phyloP scores from a whole-genome alignment of 2,888 invertebrate species.

The Orthosia gothica region DNA sequence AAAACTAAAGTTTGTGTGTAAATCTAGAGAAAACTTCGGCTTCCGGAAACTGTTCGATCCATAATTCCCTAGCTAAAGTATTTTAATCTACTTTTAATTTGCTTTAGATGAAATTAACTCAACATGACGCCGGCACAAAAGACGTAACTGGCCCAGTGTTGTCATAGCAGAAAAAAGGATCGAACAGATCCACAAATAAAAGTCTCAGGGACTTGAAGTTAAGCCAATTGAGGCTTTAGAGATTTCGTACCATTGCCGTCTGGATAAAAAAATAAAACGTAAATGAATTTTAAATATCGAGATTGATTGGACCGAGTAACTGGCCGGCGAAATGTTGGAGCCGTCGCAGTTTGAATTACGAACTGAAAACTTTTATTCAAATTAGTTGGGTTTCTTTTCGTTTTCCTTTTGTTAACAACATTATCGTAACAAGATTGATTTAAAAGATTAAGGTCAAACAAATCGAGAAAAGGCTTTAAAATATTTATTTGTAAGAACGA shows the following conservation, averaged over 20 bases:
- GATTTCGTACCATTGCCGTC: conserved; percentile 27
- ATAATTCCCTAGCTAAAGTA: not conserved
- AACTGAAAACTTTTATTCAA: conserved; percentile 36
- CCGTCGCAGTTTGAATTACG: conserved; percentile 43
- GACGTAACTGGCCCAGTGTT: conserved; percentile 14
- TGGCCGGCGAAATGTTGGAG: conserved; percentile 26
- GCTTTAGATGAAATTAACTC: not conserved
- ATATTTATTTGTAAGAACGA: not conserved
- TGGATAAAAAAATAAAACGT: conserved; percentile 38
- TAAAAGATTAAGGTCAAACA: not conserved
- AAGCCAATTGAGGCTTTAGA: conserved; percentile 32
- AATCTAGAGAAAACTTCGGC: conserved; percentile 23
- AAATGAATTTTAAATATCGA: conserved; percentile 51
- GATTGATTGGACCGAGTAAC: conserved; percentile 44
- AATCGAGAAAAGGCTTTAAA: not conserved
- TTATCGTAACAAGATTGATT: conserved; percentile 9
- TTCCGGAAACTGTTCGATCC: conserved; percentile 2
- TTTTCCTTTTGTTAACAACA: conserved; percentile 21
- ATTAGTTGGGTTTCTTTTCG: conserved; percentile 25
- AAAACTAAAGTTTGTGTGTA: conserved; percentile 41
- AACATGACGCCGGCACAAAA: conserved; percentile 22
- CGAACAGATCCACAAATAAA: conserved; percentile 34
- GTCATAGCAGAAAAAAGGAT: conserved; percentile 31
- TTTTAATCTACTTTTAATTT: conserved; percentile 21
- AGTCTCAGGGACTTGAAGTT: conserved; percentile 33